A percentile compares a stretch with the other conserved stretches of the same genome.
These are phyloP conservation scores for Elachura formosa DNA, from an alignment of 2,113 vertebrate genomes.

Conservation along the genomic window DNA sequence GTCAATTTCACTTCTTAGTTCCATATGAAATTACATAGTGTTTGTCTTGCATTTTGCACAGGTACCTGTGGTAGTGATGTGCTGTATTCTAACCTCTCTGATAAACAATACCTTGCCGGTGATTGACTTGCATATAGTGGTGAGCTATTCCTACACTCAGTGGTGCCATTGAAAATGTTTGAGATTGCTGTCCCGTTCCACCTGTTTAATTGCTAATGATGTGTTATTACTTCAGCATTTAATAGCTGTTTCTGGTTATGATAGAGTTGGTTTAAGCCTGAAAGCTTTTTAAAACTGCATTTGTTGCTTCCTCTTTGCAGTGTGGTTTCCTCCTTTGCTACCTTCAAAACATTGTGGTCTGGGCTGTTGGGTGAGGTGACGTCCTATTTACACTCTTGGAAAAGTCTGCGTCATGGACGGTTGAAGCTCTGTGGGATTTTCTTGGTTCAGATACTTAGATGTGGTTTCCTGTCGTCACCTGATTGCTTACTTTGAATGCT, in stretches of 20 bases:
- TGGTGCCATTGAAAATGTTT: neutral
- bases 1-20: neutral
- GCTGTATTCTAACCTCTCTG: neutral
- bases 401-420: conserved; percentile 24
- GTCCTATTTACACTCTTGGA: conserved; percentile 44
- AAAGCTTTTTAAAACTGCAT: neutral
- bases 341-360: conserved; percentile 28
- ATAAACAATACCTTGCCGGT: neutral
- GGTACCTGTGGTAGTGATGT: neutral
- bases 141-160: neutral
- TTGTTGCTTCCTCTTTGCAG: conserved; percentile 30
- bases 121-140: neutral
- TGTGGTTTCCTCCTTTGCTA: conserved; percentile 51
- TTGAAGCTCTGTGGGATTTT: conserved; percentile 2
- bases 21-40: neutral
- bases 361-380: neutral
- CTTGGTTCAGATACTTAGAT: neutral
- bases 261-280: conserved; percentile 11
- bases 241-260: conserved; percentile 34
- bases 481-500: neutral
- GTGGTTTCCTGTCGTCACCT: conserved; percentile 34
- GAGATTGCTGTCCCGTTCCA: neutral
- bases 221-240: conserved; percentile 34
- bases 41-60: neutral
- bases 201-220: conserved; percentile 19